These are phyloP conservation scores for Anastrepha ludens DNA, from an alignment of 1,140 invertebrate species.

Conservation along the genomic window DNA sequence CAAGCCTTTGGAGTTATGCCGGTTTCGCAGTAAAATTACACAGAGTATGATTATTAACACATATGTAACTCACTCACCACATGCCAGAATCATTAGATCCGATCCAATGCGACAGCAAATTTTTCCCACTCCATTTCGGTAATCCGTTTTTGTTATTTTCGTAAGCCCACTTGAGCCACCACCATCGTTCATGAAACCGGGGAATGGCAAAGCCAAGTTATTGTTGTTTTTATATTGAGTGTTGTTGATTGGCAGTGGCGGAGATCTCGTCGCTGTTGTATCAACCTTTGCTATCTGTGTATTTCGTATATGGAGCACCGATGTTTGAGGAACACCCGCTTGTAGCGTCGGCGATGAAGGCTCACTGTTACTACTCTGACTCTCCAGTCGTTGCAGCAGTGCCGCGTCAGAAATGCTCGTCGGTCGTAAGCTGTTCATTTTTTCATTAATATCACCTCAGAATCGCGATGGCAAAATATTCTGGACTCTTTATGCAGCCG, in stretches of 20 bases:
- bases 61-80: slow-evolving; percentile 62
- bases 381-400: slow-evolving; percentile 69
- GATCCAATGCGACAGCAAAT: slow-evolving; percentile 64
- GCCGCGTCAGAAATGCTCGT: slow-evolving; percentile 67
- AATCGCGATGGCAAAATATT: no score
- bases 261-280: slow-evolving; percentile 44
- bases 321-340: background rate
- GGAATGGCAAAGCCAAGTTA: slow-evolving; percentile 64
- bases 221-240: slow-evolving; percentile 62
- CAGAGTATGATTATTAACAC: background rate
- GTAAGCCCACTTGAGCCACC: background rate
- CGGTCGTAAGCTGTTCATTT: slow-evolving; percentile 67
- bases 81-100: slow-evolving; percentile 64
- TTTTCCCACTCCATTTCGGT: background rate
- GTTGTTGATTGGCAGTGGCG: background rate
- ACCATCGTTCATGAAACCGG: slow-evolving; percentile 16
- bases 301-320: background rate
- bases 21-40: no score
- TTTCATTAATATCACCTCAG: background rate
- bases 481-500: no score
- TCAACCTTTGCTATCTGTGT: slow-evolving; percentile 31
- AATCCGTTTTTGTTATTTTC: slow-evolving; percentile 48
- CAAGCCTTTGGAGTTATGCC: no score
- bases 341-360: slow-evolving; percentile 63
- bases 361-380: slow-evolving; percentile 68